Base-by-base conservation (phyloP, 2,888 invertebrate species). In the Lottia gigantea region DNA sequence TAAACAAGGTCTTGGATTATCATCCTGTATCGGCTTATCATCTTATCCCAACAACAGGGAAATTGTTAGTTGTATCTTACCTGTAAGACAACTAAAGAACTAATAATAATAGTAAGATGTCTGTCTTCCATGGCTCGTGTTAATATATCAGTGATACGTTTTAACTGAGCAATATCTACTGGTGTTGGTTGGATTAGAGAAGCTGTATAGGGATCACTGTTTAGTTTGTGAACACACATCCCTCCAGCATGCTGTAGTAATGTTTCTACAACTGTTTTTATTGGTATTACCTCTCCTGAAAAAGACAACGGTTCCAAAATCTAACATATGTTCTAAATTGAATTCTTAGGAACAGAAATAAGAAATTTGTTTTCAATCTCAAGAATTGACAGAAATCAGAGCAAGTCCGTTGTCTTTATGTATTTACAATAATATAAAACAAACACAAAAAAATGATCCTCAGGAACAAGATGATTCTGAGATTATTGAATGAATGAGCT, bases 201-300 rank as follows among this genome's bases (percentile, higher is more conserved):
- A 23, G 19, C 23, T 23, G 55, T 23, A 55, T 55, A 55, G 8
- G 55, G 55, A 70, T 86, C 85, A 67, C 78, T 81, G 72, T 83
- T 82, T 63, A 87, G 78, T 73, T 86, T 85, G 73, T 88, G 88
- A 15, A 86, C 76, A 72, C 87, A 87, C 84, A 86, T 85, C 72
- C 83, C 83, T 26, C 86, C 86, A 0, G 87, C 85, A 75, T 87
- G 87, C 61, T 86, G 86, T 61, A 88, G 75, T 31, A 88, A 73
- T 11, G 77, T 74, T 19, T 80, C 76, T 16, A 86, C 80, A 25
- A 87, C 86, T 25, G 75, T 76, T 19, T 76, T 71, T 14, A 78
- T 72, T 4, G 77, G 65, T 25, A 76, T 64, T 19, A 71, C 72
- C 64, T 76, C 76, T 63, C 74, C 82, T 80, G 75, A 8, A 68